Evolutionary conservation across 2,797 vertebrate species (phyloP), one percentile per base, ranked within the genome.

Genomic region (Myripristis murdjan): DNA sequence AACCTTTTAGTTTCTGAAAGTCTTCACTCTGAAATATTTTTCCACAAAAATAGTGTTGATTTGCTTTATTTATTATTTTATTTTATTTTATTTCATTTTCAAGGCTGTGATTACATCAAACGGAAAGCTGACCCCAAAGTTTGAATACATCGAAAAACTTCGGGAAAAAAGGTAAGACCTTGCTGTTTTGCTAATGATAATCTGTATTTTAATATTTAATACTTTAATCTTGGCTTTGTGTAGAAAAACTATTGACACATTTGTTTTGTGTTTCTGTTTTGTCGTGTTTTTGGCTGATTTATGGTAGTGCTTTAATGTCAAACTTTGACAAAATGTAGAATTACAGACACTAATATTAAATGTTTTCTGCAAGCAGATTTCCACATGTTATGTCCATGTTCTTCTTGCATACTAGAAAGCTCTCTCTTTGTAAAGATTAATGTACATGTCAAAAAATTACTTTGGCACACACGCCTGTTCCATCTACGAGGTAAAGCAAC

Each of bases 31-130:
- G 33, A 35, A 35, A 35, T 35, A 35, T 35, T 7, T 35, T 35
- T 35, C n/a, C n/a, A n/a, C 33, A 35, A 35, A 31, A 31, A 31
- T 31, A 31, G 6, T 35, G 8, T 35, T 35, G 7, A 35, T n/a
- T 35, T 35, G 6, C 0, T 90, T 2, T 83, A n/a, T 44, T 44
- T n/a, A n/a, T n/a, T n/a, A n/a, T n/a, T n/a, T n/a, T n/a, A n/a
- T n/a, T n/a, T n/a, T n/a, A n/a, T n/a, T n/a, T n/a, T n/a, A n/a
- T n/a, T n/a, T n/a, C n/a, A n/a, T 10, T 1, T 53, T 64, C 0
- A 87, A 99, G 98, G 97, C 98, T 82, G 95, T 99, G 82, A 99
- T 99, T 92, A 94, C 97, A 28, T 98, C 97, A 51, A 99, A 99
- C 20, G 97, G 97, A 74, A 91, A 78, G 18, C 93, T 99, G 78